Conservation (phyloP, 2,888 invertebrate genomes). For the Heliconius sara region DNA sequence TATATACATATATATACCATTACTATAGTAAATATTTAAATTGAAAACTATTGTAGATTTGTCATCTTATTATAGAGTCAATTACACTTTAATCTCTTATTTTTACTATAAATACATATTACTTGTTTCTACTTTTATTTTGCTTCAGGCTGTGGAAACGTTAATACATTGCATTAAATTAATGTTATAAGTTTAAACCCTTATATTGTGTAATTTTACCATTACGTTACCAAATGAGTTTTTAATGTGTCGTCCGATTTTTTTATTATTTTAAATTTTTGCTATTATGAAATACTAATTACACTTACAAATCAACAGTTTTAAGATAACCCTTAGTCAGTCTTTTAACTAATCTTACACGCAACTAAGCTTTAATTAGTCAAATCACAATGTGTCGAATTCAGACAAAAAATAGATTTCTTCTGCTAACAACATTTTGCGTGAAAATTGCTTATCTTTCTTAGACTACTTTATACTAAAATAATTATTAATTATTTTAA, state of each 20-base stretch:
- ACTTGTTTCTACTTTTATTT: background rate
- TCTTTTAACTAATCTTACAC: too few species aligned
- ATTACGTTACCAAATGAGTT: background rate
- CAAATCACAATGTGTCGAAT: too few species aligned
- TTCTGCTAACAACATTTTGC: too few species aligned
- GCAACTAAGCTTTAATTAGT: too few species aligned
- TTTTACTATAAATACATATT: background rate
- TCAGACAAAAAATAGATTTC: too few species aligned
- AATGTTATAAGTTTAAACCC: background rate
- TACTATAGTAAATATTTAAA: background rate
- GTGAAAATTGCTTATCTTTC: too few species aligned
- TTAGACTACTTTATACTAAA: too few species aligned
- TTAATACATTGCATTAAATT: background rate
- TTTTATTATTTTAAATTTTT: background rate
- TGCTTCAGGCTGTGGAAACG: background rate
- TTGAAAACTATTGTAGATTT: background rate
- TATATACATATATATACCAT: background rate
- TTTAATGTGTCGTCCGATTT: background rate
- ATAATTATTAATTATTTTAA: too few species aligned
- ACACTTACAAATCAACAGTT: too few species aligned
- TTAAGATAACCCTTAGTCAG: too few species aligned
- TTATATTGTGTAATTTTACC: background rate
- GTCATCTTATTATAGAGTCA: background rate
- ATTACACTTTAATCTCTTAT: background rate
- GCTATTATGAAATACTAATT: background rate